Evolutionary conservation across 2,888 invertebrate genomes (phyloP).

Genomic region (Drosophila testacea): DNA sequence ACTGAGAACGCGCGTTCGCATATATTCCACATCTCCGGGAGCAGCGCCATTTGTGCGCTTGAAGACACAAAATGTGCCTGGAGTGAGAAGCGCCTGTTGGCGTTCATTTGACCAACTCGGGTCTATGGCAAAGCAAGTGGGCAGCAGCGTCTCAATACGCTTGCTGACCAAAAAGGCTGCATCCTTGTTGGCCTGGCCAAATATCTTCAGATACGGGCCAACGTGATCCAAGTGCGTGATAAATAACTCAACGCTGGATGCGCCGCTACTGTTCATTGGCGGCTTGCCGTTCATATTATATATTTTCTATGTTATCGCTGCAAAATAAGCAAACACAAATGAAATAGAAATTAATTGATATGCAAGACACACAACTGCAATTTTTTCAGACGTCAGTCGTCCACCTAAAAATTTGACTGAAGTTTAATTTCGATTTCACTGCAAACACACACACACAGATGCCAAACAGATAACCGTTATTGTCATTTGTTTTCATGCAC

Average conservation of each 20-base stretch:
- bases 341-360: slow-evolving; percentile 31
- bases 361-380: slow-evolving; percentile 37
- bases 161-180: slow-evolving; percentile 78
- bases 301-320: slow-evolving; percentile 49
- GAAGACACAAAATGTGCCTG: slow-evolving; percentile 79
- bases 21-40: slow-evolving; percentile 77
- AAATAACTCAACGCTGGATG: slow-evolving; percentile 56
- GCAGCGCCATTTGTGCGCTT: slow-evolving; percentile 84
- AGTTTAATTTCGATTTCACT: slow-evolving; percentile 43
- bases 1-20: slow-evolving; percentile 84
- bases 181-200: slow-evolving; percentile 87
- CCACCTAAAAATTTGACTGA: slow-evolving; percentile 6
- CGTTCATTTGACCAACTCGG: slow-evolving; percentile 73
- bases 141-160: slow-evolving; percentile 77
- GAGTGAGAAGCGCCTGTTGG: slow-evolving; percentile 73
- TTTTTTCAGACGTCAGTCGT: not conserved
- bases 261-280: slow-evolving; percentile 31
- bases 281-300: slow-evolving; percentile 62
- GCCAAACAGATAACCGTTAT: slow-evolving; percentile 47
- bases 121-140: slow-evolving; percentile 78
- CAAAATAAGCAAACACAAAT: not conserved
- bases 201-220: slow-evolving; percentile 89
- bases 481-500: not conserved
- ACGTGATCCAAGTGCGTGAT: slow-evolving; percentile 87
- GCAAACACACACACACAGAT: not conserved